A percentile compares a stretch with the other conserved stretches of the same genome.
phyloP scores from a whole-genome alignment of 2,113 vertebrate species.

The Grammomys surdaster region DNA sequence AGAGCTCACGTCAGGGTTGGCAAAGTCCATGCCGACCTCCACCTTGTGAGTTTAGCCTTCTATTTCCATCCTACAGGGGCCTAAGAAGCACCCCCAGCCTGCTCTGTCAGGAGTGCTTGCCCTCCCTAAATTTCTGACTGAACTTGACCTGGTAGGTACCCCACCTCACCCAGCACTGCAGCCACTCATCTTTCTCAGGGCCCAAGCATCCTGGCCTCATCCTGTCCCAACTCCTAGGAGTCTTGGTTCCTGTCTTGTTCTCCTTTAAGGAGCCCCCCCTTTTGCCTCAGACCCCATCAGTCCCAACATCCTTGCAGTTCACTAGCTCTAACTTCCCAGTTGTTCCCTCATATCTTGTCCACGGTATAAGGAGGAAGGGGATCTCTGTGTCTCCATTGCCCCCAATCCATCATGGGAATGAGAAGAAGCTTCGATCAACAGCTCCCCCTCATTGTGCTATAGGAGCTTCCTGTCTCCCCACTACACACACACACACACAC shows the following conservation, averaged over 20 bases:
- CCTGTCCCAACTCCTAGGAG: neutral
- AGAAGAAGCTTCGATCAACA: conserved; percentile 62
- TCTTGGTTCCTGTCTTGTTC: neutral
- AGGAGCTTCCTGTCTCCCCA: neutral
- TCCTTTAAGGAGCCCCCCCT: neutral
- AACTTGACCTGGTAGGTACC: neutral
- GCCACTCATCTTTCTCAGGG: neutral
- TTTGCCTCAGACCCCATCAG: conserved; percentile 37
- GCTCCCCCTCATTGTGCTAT: conserved; percentile 51
- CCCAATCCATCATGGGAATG: conserved; percentile 21
- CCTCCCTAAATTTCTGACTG: conserved; percentile 8
- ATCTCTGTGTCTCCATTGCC: conserved; percentile 29
- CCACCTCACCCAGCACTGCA: neutral
- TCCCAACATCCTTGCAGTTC: neutral
- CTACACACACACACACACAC: neutral
- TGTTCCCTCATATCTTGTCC: neutral
- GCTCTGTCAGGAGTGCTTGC: neutral
- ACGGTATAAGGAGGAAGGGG: conserved; percentile 39
- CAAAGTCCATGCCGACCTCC: neutral
- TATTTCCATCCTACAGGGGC: neutral
- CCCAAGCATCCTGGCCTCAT: neutral
- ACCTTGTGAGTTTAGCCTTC: neutral
- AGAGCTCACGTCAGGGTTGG: neutral
- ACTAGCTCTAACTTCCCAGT: neutral
- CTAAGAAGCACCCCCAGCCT: neutral